phyloP scores from a whole-genome alignment of 2,113 vertebrate species.

The Trichomycterus rosablanca region DNA sequence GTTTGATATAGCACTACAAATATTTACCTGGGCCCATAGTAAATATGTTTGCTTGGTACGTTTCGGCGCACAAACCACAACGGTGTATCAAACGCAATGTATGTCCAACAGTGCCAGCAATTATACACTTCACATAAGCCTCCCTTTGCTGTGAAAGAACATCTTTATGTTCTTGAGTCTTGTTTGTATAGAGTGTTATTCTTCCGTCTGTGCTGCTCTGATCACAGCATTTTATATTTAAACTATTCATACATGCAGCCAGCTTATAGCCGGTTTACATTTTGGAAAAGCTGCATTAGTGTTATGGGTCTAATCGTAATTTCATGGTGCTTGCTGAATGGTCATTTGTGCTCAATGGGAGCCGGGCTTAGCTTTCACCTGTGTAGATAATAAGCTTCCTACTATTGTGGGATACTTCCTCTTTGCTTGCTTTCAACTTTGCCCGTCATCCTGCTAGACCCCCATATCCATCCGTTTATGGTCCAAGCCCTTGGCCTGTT shows the following conservation, averaged over 20 bases:
- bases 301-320: not conserved
- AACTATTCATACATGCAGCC: not conserved
- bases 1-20: constrained; percentile 69
- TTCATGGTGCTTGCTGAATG: constrained; percentile 2
- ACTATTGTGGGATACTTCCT: constrained; percentile 36
- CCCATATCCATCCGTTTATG: constrained; percentile 6
- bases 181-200: constrained; percentile 65
- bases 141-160: constrained; percentile 55
- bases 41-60: constrained; percentile 62
- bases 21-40: constrained; percentile 64
- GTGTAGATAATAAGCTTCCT: constrained; percentile 40
- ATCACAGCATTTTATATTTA: constrained; percentile 19
- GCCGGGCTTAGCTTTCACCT: constrained; percentile 31
- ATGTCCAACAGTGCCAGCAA: constrained; percentile 68
- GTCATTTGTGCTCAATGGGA: constrained; percentile 1
- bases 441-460: constrained; percentile 27
- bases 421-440: constrained; percentile 34
- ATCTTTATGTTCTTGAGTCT: constrained; percentile 54
- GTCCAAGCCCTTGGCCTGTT: constrained; percentile 4
- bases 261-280: not conserved
- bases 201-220: constrained; percentile 53
- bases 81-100: constrained; percentile 64
- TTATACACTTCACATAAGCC: constrained; percentile 64
- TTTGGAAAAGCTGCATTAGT: not conserved
- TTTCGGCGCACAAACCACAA: constrained; percentile 68